Base-by-base conservation (phyloP, 2,113 vertebrate genomes). In the Clupea harengus region DNA sequence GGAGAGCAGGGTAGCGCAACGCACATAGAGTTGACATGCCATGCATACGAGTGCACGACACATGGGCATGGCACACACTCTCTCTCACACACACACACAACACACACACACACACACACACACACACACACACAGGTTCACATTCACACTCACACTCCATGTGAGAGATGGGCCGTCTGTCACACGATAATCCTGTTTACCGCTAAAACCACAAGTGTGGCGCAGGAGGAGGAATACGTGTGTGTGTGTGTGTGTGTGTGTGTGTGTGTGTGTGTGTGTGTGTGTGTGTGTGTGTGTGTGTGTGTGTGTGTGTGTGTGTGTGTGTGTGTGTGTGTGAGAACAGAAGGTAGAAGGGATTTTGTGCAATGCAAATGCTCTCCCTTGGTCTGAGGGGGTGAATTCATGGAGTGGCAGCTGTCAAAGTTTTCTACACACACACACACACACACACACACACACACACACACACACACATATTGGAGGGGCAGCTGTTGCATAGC, bases 371-470 rank as follows among this genome's bases (percentile, higher is more conserved):
- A 87, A 47, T 57, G 83, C 47, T 82, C 32, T 84, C 82, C 87
- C 85, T 86, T 83, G 83, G 87, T 84, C 84, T 78, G 28, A 78
- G 39, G 60, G 60, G 78, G 64, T 78, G 72, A 78, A 84, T 86
- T 88, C 64, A 84, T 80, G 60, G 44, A 78, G 72, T 78, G 72
- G 72, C 87, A 88, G 83, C 87, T 88, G 87, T 81, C 82, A 32
- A 84, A 78, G 45, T 78, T 78, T 78, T 78, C 72, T 44, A 13
- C 10, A 32, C 64, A 72, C 64, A 72, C 25, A 72, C 10, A 72
- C 22, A 32, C 25, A 28, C 25, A 72, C 25, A 32, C 64, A 32
- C 22, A 25, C 64, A 67, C 64, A 67, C 64, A 67, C 6, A 25
- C 22, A 67, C 64, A 75, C 67, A 39, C 67, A 32, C 67, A 32